phyloP scores from a whole-genome alignment of 2,888 invertebrate species.

The Neoscelio sp. region DNA sequence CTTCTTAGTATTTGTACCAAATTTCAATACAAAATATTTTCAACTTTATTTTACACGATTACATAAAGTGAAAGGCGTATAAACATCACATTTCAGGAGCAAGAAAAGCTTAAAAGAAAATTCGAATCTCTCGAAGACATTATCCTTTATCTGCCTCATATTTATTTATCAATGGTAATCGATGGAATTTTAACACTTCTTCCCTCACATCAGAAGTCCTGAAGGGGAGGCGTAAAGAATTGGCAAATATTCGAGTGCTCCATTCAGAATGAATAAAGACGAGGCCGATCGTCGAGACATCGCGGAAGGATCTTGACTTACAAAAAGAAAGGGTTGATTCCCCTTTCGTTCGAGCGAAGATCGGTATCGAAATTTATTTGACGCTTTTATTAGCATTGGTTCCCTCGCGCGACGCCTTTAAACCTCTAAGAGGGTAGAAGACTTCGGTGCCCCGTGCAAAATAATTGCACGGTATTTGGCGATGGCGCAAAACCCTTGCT shows the following conservation, averaged over 20 bases:
- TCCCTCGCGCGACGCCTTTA: slow-evolving; percentile 71
- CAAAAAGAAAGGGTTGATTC: slow-evolving; percentile 75
- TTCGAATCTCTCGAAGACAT: slow-evolving; percentile 59
- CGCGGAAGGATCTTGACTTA: slow-evolving; percentile 72
- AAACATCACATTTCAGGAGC: background rate
- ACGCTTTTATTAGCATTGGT: slow-evolving; percentile 80
- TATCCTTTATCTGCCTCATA: slow-evolving; percentile 72
- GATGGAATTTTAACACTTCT: slow-evolving; percentile 70
- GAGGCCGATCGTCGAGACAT: slow-evolving; percentile 68
- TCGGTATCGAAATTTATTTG: slow-evolving; percentile 82
- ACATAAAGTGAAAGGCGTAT: background rate
- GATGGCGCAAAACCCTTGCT: slow-evolving; percentile 77
- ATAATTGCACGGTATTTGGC: slow-evolving; percentile 82
- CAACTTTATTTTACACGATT: background rate
- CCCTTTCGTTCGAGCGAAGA: slow-evolving; percentile 71
- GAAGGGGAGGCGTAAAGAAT: slow-evolving; percentile 67
- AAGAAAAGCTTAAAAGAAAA: slow-evolving; percentile 33
- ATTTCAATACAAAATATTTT: slow-evolving; percentile 7
- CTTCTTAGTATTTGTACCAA: no score
- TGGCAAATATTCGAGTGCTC: slow-evolving; percentile 73
- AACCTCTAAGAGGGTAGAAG: slow-evolving; percentile 69
- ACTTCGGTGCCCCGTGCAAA: slow-evolving; percentile 73
- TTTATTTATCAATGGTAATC: slow-evolving; percentile 72
- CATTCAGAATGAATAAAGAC: slow-evolving; percentile 74
- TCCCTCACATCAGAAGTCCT: slow-evolving; percentile 59